Conservation (phyloP, 2,113 vertebrate genomes). For the Pluvialis apricaria region DNA sequence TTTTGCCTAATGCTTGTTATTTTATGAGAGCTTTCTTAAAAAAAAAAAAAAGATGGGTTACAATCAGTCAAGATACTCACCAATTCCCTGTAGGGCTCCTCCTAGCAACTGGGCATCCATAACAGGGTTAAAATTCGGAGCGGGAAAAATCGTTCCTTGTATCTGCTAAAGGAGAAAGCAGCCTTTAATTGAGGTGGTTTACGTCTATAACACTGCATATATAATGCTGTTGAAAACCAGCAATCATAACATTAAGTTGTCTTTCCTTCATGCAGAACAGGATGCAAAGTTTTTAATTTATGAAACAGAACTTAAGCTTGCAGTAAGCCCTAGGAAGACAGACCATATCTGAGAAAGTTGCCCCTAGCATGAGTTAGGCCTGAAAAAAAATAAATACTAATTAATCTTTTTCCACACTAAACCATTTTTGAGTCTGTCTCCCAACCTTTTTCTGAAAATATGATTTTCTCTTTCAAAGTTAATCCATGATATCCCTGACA, state of each 20-base stretch:
- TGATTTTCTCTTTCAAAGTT: neutral
- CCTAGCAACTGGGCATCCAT: constrained; percentile 74
- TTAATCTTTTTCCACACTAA: neutral
- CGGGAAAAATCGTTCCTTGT: constrained; percentile 75
- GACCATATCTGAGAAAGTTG: neutral
- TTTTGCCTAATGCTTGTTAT: neutral
- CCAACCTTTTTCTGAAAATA: neutral
- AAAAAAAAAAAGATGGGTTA: neutral
- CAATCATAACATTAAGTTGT: neutral
- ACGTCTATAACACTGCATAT: neutral
- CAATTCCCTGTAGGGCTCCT: constrained; percentile 75
- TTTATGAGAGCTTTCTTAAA: neutral
- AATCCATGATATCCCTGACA: neutral
- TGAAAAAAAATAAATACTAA: neutral
- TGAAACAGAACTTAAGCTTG: neutral
- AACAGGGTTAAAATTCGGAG: constrained; percentile 72
- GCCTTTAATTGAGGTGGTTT: neutral
- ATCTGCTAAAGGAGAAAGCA: constrained; percentile 40
- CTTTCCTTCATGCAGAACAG: neutral
- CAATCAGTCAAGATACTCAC: constrained; percentile 46
- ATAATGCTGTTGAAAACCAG: neutral
- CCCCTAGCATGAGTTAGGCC: neutral
- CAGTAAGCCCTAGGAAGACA: neutral
- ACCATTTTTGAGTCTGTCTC: neutral
- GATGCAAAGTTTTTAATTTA: neutral